Conservation (phyloP, 2,888 invertebrate species). For the Synanthedon vespiformis region DNA sequence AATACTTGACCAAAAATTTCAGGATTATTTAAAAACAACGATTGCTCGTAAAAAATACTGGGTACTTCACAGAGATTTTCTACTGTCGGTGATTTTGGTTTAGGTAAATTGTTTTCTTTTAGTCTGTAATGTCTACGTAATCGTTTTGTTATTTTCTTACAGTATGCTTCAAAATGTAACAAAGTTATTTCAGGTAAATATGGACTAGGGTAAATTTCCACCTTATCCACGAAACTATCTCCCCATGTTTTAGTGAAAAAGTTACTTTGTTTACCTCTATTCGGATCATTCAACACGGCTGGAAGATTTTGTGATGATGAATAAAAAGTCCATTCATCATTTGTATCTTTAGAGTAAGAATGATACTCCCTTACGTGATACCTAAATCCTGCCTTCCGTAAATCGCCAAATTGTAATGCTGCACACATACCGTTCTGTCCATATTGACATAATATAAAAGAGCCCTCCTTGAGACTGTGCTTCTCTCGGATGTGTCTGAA, state of each 20-base stretch:
- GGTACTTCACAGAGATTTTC: constrained; percentile 79
- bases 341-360: constrained; percentile 39
- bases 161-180: constrained; percentile 88
- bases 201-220: constrained; percentile 80
- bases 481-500: constrained; percentile 81
- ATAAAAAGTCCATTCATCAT: constrained; percentile 85
- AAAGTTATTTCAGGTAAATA: constrained; percentile 86
- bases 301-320: constrained; percentile 95
- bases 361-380: constrained; percentile 83
- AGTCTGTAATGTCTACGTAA: constrained; percentile 74
- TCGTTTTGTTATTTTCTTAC: constrained; percentile 80
- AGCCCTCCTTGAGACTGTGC: constrained; percentile 87
- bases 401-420: constrained; percentile 89
- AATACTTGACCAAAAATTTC: constrained; percentile 89
- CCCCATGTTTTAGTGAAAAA: constrained; percentile 99
- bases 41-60: constrained; percentile 84
- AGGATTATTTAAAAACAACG: constrained; percentile 82
- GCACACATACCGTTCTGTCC: constrained; percentile 89
- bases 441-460: constrained; percentile 88
- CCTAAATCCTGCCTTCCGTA: constrained; percentile 88
- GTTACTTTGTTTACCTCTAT: constrained; percentile 88
- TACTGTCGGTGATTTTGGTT: constrained; percentile 54
- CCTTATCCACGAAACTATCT: constrained; percentile 89
- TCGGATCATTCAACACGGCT: constrained; percentile 95
- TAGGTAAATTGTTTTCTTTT: constrained; percentile 48